Evolutionary conservation across 2,797 vertebrate genomes (phyloP).

Genomic region (Gastrophryne carolinensis): DNA sequence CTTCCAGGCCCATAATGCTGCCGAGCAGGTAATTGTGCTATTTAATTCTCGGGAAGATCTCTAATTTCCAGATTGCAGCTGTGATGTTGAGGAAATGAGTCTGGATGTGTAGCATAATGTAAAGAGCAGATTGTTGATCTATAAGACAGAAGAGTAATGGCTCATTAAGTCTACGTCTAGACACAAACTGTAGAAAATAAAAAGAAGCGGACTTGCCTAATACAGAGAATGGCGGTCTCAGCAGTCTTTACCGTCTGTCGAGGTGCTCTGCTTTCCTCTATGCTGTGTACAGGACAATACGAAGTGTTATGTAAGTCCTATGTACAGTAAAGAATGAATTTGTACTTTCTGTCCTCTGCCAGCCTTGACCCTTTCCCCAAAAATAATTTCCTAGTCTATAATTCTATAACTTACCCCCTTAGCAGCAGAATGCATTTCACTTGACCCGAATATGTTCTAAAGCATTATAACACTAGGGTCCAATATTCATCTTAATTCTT

Average conservation of each 20-base stretch:
- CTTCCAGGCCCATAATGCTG: conserved; percentile 13
- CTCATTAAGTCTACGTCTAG: conserved; percentile 17
- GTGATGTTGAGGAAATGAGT: conserved; percentile 34
- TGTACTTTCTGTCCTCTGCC: no score
- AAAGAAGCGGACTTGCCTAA: conserved; percentile 3
- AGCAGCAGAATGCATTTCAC: no score
- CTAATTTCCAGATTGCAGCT: conserved; percentile 37
- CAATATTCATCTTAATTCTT: no score
- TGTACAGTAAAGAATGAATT: no score
- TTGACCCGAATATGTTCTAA: no score
- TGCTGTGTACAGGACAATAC: not conserved
- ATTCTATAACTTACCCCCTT: no score
- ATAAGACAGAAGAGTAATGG: conserved; percentile 30
- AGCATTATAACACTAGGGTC: no score
- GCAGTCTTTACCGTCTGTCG: not conserved
- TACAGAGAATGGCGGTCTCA: not conserved
- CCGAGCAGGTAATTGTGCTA: conserved; percentile 25
- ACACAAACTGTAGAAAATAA: not conserved
- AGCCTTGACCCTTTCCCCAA: no score
- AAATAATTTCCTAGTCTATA: no score
- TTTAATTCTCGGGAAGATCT: conserved; percentile 29
- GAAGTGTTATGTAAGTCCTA: not conserved
- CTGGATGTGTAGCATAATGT: conserved; percentile 31
- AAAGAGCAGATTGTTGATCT: conserved; percentile 35
- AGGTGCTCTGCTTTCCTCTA: not conserved